Evolutionary conservation across 2,113 vertebrate species (phyloP).

Genomic region (Phasianus colchicus): DNA sequence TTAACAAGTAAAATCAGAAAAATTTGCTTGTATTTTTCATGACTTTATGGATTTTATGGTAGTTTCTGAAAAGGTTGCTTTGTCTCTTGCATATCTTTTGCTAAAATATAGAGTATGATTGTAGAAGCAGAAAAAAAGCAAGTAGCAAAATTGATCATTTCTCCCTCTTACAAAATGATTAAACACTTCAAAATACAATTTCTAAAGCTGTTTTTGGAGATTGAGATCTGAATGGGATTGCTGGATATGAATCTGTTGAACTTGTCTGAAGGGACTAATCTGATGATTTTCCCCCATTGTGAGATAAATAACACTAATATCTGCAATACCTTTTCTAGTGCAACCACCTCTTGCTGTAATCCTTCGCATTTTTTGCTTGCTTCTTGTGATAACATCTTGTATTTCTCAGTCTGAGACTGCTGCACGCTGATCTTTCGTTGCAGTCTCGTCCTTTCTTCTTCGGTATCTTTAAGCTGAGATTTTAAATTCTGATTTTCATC

Average conservation of each 20-base stretch:
- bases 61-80: background rate
- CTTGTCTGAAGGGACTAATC: background rate
- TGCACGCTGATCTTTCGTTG: constrained; percentile 82
- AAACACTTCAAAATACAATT: background rate
- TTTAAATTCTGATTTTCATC: constrained; percentile 85
- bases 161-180: background rate
- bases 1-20: background rate
- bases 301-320: background rate
- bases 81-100: background rate
- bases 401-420: constrained; percentile 88
- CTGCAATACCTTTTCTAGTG: constrained; percentile 84
- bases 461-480: constrained; percentile 81
- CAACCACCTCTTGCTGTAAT: constrained; percentile 84
- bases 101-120: background rate
- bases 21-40: background rate
- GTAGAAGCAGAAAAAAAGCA: background rate
- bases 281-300: background rate
- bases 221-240: background rate
- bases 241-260: rapidly evolving
- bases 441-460: constrained; percentile 84
- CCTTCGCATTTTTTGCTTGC: constrained; percentile 81
- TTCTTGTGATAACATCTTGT: constrained; percentile 85
- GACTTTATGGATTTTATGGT: background rate
- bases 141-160: background rate
- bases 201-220: background rate